phyloP scores from a whole-genome alignment of 2,797 vertebrate genomes.

The Ficedula albicollis region DNA sequence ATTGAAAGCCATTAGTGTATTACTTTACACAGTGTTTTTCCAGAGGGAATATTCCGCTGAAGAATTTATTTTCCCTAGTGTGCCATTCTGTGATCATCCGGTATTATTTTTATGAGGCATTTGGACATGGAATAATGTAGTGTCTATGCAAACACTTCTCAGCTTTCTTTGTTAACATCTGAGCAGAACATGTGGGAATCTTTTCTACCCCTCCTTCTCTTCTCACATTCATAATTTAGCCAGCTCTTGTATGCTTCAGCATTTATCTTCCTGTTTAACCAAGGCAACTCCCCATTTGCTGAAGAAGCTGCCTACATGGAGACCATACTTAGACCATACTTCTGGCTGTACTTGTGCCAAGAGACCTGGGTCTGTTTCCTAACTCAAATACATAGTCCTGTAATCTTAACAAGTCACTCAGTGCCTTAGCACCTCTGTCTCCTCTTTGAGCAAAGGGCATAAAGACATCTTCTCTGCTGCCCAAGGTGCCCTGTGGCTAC shows the following conservation, averaged over 20 bases:
- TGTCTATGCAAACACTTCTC: conserved; percentile 77
- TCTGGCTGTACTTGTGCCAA: neutral
- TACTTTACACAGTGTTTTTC: conserved; percentile 75
- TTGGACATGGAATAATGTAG: conserved; percentile 75
- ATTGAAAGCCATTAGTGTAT: conserved; percentile 75
- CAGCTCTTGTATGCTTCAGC: neutral
- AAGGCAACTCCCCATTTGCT: neutral
- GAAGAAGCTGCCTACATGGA: neutral
- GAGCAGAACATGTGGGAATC: conserved; percentile 72
- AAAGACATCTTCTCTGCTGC: conserved; percentile 8
- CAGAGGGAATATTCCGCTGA: conserved; percentile 65
- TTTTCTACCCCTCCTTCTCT: conserved; percentile 40
- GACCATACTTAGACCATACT: neutral
- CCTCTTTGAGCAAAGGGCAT: neutral
- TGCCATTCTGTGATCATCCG: conserved; percentile 65
- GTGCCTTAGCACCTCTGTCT: neutral
- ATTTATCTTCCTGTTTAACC: neutral
- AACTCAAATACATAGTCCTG: neutral
- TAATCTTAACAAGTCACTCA: neutral
- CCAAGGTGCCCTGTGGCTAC: conserved; percentile 10
- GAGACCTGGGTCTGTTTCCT: neutral
- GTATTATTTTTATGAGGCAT: conserved; percentile 76
- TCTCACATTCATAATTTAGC: conserved; percentile 65
- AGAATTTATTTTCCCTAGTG: conserved; percentile 69
- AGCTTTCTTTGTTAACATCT: conserved; percentile 77